Evolutionary conservation across 2,888 invertebrate genomes (phyloP), one percentile per base, ranked within the genome.

Genomic region (Euphydryas editha): DNA sequence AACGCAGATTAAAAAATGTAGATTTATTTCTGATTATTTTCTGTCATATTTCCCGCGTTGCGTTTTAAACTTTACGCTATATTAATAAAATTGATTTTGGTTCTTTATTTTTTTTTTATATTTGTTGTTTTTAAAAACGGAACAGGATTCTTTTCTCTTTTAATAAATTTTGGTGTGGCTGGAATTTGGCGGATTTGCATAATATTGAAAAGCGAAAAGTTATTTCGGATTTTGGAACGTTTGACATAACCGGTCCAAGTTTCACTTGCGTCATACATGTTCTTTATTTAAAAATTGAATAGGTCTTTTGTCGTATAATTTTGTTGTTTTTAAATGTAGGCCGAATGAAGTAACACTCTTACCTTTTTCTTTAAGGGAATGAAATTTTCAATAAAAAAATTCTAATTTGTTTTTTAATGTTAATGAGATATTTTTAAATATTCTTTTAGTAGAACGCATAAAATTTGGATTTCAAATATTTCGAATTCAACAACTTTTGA

Each of bases 131-230:
- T 30, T 30, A 49, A 49, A 21, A 36, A 18, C 17, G 21, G 51
- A 60, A 60, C 60, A 60, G 60, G 60, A 60, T 51, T 21, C 2
- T 39, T 51, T 21, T 51, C 39, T 65, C 66, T 71, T 70, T 70
- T 64, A 51, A 59, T 64, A n/a, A 59, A 30, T 57, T 72, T 72
- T 72, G 76, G 78, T 74, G 77, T 73, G 75, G 75, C 39, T 17
- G 60, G 37, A 76, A 76, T 78, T 74, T 68, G 39, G 46, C 57
- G 18, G 75, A 70, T 79, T 77, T 76, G 74, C 77, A 76, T 79
- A 78, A 73, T 67, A 46, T 51, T 39, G 72, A 72, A 73, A 54
- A 54, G 36, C 54, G 21, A 73, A 74, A 75, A 74, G 72, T 46
- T 62, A 62, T 58, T 62, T 66, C 61, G 61, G 42, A 62, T 62